Percentiles rank a stretch among this genome's conserved stretches.
phyloP scores from a whole-genome alignment of 2,888 invertebrate species.

The Physocephala rufipes region DNA sequence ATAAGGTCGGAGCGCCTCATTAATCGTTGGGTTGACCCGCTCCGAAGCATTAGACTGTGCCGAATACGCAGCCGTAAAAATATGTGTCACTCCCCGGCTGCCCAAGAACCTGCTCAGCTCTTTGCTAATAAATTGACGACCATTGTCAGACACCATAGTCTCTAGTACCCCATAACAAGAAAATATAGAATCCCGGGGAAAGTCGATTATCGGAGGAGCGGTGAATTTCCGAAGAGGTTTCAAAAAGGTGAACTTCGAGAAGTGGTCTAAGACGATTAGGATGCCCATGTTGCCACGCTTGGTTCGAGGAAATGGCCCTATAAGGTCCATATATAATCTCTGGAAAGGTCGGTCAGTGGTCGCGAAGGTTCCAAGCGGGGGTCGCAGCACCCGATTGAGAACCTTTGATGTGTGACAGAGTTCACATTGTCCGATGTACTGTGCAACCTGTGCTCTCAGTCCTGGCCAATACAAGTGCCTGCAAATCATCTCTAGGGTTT shows the following conservation, averaged over 20 bases:
- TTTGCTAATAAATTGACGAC: slow-evolving; percentile 16
- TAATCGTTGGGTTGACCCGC: slow-evolving; percentile 19
- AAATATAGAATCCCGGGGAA: no score
- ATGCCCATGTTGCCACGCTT: no score
- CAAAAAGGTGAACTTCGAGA: no score
- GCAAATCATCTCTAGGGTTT: slow-evolving; percentile 35
- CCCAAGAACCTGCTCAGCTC: background rate
- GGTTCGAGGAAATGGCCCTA: no score
- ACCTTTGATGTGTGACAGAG: slow-evolving; percentile 35
- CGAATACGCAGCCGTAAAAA: slow-evolving; percentile 5
- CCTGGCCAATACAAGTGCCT: slow-evolving; percentile 40
- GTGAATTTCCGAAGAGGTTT: no score
- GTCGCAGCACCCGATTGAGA: slow-evolving; percentile 17
- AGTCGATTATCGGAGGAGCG: no score
- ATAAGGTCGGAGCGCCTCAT: slow-evolving; percentile 14
- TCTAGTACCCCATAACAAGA: slow-evolving; percentile 19
- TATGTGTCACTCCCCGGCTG: background rate
- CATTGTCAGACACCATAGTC: slow-evolving; percentile 19
- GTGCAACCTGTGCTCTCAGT: no score
- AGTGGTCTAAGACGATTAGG: no score
- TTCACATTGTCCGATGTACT: slow-evolving; percentile 19
- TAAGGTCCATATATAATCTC: no score
- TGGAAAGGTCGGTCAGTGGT: no score
- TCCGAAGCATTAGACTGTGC: slow-evolving; percentile 8
- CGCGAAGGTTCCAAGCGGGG: slow-evolving; percentile 22